Base-by-base conservation (phyloP, 2,113 vertebrate genomes). In the Phainopepla nitens region DNA sequence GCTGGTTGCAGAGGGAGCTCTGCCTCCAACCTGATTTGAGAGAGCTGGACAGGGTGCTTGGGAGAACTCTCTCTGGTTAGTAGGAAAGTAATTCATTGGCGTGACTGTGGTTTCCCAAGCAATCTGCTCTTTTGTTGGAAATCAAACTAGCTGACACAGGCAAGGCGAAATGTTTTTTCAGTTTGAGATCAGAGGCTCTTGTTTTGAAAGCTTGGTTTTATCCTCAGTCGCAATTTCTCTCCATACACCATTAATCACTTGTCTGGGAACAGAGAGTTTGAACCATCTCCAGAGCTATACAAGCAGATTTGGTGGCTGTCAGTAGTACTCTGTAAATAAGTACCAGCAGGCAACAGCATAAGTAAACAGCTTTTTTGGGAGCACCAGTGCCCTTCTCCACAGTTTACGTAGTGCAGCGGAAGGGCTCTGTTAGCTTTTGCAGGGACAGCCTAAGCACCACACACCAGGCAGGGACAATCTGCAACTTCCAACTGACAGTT, bases 361-460 rank as follows among this genome's bases (percentile, higher is more conserved):
- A 71, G 95, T 94, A 97, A 97, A 98, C 96, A 98, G 94, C 91
- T 93, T 81, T 95, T 82, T 81, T 71, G 75, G 14, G 16, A 87
- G 93, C 73, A 66, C 44, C 60, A 45, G 20, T 49, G 82, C 56
- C 71, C 92, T 70, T 69, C 84, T 54, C 72, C 4, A 3, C 61
- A 65, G 77, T 64, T 89, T 92, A 29, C 2, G 1, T 47, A 27
- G 56, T 17, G 47, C 62, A 51, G 56, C 0, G 10, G 39, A 62
- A 71, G 65, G 56, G 64, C 70, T 81, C 68, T 45, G 57, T 23
- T 36, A 8, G 31, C 49, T 82, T 84, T 68, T 79, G 80, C 57
- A 36, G 51, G 65, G 60, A 20, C 71, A 66, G 33, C 56, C 68
- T 6, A 11, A 70, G 83, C 60, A 49, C n/a, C 35, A 8, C n/a